Conservation (phyloP, 2,113 vertebrate species). For the Rhynchopsitta pachyrhyncha region DNA sequence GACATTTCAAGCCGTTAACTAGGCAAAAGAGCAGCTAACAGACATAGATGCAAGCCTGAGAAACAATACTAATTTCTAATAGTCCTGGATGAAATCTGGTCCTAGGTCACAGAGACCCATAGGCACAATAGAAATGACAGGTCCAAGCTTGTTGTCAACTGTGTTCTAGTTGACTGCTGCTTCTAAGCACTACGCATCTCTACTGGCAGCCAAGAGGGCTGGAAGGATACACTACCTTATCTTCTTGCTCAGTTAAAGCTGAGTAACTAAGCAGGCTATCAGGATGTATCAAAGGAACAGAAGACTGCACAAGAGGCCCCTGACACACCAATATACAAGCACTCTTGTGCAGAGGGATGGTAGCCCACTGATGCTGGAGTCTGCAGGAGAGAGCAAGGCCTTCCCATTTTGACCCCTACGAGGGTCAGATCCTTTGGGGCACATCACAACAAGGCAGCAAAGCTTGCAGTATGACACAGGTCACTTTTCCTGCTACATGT, state of each 20-base stretch:
- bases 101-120: neutral
- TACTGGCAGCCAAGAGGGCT: neutral
- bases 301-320: neutral
- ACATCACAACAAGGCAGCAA: neutral
- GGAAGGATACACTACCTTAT: neutral
- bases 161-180: neutral
- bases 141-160: neutral
- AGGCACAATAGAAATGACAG: neutral
- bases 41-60: neutral
- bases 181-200: neutral
- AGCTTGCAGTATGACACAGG: neutral
- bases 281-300: neutral
- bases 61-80: neutral
- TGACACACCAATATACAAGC: neutral
- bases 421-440: neutral
- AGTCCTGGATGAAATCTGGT: neutral
- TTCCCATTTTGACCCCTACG: neutral
- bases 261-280: neutral
- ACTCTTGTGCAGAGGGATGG: neutral
- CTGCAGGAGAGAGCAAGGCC: neutral
- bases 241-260: neutral
- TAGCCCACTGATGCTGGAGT: neutral
- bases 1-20: neutral
- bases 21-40: neutral
- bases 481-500: neutral